Conservation (phyloP, 2,797 vertebrate species). For the Falco rusticolus region DNA sequence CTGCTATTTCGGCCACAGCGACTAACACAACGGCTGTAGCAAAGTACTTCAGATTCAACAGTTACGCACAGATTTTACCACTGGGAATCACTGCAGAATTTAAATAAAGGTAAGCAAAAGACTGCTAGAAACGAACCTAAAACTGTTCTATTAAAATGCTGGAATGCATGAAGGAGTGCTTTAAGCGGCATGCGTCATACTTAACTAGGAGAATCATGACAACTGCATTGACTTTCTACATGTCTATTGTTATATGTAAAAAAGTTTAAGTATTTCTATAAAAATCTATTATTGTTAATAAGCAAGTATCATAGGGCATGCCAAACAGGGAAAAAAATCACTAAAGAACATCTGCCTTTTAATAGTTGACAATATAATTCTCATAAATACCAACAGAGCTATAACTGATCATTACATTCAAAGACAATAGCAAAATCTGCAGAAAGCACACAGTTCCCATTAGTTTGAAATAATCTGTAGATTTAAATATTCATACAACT, state of each 20-base stretch:
- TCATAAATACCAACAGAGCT: background rate
- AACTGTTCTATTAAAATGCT: background rate
- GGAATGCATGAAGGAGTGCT: background rate
- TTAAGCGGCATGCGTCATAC: background rate
- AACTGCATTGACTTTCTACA: background rate
- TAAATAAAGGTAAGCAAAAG: background rate
- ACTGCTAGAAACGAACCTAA: background rate
- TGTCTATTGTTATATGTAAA: background rate
- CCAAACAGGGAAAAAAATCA: background rate
- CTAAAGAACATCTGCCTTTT: background rate
- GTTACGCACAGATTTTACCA: background rate
- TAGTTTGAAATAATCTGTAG: background rate
- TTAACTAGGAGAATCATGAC: background rate
- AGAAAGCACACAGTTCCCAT: background rate
- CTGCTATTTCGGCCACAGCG: background rate
- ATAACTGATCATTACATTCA: background rate
- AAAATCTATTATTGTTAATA: background rate
- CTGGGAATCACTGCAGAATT: background rate
- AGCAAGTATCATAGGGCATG: background rate
- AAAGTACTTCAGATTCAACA: background rate
- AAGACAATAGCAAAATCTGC: background rate
- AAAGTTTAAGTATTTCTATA: background rate
- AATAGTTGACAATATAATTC: background rate
- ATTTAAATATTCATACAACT: background rate
- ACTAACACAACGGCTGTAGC: background rate